Conservation (phyloP, 2,888 invertebrate species). For the Drosophila planitibia region DNA sequence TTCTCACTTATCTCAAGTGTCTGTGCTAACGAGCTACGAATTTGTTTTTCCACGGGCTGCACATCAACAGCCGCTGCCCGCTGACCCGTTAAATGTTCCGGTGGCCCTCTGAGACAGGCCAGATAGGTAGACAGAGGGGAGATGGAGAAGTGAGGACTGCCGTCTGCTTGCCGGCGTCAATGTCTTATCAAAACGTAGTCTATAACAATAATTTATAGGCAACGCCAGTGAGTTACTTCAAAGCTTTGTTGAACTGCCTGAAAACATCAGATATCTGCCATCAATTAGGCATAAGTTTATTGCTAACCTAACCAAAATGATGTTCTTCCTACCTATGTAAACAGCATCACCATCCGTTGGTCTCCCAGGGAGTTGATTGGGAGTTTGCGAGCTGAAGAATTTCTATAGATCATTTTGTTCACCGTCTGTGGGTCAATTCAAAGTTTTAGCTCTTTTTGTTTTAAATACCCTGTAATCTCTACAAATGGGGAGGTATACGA, state of each 20-base stretch:
- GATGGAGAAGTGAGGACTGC: conserved; percentile 9
- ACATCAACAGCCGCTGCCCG: conserved; percentile 58
- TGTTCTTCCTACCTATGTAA: conserved; percentile 60
- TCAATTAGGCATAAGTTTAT: conserved; percentile 69
- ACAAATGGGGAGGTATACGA: not conserved
- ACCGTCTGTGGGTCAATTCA: conserved; percentile 57
- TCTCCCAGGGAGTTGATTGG: conserved; percentile 15
- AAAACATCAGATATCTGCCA: conserved; percentile 65
- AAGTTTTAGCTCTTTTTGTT: conserved; percentile 25
- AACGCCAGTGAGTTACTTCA: conserved; percentile 53
- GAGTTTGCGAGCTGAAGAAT: conserved; percentile 39
- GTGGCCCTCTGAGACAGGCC: conserved; percentile 51
- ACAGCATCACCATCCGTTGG: conserved; percentile 40
- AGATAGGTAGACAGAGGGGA: not conserved
- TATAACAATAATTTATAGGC: conserved; percentile 80
- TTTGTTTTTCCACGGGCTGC: conserved; percentile 63
- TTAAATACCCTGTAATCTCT: not conserved
- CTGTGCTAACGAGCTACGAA: conserved; percentile 74
- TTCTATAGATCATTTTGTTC: conserved; percentile 72
- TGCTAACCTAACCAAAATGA: conserved; percentile 42
- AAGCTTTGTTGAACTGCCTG: conserved; percentile 49
- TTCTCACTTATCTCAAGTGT: conserved; percentile 68
- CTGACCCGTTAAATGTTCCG: conserved; percentile 79
- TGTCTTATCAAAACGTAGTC: conserved; percentile 77
- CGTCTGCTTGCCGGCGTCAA: conserved; percentile 69